Base-by-base conservation (phyloP, 2,888 invertebrate genomes). In the Phlogophora meticulosa region DNA sequence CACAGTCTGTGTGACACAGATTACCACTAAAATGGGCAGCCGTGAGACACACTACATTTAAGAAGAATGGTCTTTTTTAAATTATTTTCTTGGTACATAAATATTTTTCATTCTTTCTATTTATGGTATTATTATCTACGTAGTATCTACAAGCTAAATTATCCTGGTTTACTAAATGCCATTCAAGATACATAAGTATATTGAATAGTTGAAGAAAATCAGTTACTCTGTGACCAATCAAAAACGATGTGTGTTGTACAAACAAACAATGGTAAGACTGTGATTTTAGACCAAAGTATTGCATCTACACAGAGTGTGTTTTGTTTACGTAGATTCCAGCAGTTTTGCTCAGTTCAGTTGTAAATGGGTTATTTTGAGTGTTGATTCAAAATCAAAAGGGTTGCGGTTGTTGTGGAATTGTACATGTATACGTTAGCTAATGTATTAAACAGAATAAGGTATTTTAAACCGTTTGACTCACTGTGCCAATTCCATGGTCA, bases 171-270 rank as follows among this genome's bases (percentile, higher is more conserved):
- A 32, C 11, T 7, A 11, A 58, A 46, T 20, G 15, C 40, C 1
- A 28, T 69, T 13, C 4, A 7, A 43, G 17, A 49, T 36, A 28
- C 5, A 5, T 28, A 32, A 49, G n/a, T 34, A 43, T 36, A 22
- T 15, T 28, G 13, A 49, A 51, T 32, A 32, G 32, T 32, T 68
- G 38, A 20, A 1, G n/a, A n/a, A 65, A 51, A 45, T 51, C 36
- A 20, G 13, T 62, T 22, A 36, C 38, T 51, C 36, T 32, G 13
- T 62, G 22, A 36, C 10, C 5, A 15, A 22, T 22, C 17, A 38
- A 7, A 13, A 20, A 13, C 7, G 1, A 17, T 51, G 9, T 28
- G 28, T 28, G 28, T 28, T 28, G 5, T 28, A 51, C 22, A 20
- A 46, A 46, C 24, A 36, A 46, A 13, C 36, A 0, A 4, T 34